Conservation (phyloP, 2,797 vertebrate genomes). For the Helostoma temminkii region DNA sequence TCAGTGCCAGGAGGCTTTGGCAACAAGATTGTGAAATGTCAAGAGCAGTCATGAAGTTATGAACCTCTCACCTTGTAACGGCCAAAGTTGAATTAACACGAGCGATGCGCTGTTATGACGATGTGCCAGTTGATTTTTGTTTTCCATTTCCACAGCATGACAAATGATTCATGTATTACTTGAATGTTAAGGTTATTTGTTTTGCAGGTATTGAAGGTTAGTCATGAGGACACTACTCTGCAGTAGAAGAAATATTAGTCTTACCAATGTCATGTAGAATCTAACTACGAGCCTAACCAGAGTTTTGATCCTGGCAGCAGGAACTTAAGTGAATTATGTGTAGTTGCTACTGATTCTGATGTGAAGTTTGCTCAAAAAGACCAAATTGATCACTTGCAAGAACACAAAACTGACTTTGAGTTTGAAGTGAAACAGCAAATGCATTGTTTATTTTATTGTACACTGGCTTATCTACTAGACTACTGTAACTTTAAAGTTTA, state of each 20-base stretch:
- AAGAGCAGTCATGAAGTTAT: slow-evolving; percentile 39
- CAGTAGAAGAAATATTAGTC: slow-evolving; percentile 62
- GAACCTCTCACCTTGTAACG: slow-evolving; percentile 61
- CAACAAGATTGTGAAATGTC: slow-evolving; percentile 63
- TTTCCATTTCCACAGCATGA: slow-evolving; percentile 62
- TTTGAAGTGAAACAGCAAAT: slow-evolving; percentile 86
- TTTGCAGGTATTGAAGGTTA: slow-evolving; percentile 67
- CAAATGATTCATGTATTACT: slow-evolving; percentile 82
- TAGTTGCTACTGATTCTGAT: slow-evolving; percentile 83
- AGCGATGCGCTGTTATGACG: slow-evolving; percentile 66
- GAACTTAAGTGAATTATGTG: slow-evolving; percentile 57
- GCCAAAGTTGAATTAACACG: slow-evolving; percentile 69
- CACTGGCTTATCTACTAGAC: slow-evolving; percentile 99
- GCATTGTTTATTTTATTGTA: slow-evolving; percentile 95
- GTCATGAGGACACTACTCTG: slow-evolving; percentile 72
- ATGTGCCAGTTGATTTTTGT: slow-evolving; percentile 75
- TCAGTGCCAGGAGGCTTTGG: slow-evolving; percentile 56
- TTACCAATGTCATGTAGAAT: slow-evolving; percentile 68
- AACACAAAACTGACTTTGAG: slow-evolving; percentile 79
- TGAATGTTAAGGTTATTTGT: slow-evolving; percentile 81
- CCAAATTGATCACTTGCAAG: slow-evolving; percentile 97
- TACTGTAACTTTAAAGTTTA: slow-evolving; percentile 96
- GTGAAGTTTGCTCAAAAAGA: slow-evolving; percentile 80
- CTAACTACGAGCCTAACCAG: slow-evolving; percentile 65
- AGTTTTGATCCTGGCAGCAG: slow-evolving; percentile 60